phyloP scores from a whole-genome alignment of 2,888 invertebrate species.

The Prenolepis imparis region DNA sequence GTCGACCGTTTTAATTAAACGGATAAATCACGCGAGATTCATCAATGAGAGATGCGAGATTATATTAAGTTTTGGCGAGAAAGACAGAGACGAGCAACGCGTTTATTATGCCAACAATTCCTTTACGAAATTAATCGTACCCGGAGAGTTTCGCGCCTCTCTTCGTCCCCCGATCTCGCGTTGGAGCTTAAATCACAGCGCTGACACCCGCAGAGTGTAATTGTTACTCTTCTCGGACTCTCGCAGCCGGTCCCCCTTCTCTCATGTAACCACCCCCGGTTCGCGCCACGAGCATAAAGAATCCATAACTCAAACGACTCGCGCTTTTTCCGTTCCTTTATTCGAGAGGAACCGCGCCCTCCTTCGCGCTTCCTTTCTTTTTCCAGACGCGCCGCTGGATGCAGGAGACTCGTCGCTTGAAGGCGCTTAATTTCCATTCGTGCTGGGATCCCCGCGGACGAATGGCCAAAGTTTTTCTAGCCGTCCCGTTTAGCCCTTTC shows the following conservation, averaged over 20 bases:
- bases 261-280: conserved; percentile 40
- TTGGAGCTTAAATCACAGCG: conserved; percentile 73
- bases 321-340: conserved; percentile 64
- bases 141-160: conserved; percentile 37
- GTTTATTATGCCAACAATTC: conserved; percentile 55
- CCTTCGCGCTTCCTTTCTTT: conserved; percentile 29
- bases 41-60: conserved; percentile 49
- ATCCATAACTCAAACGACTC: conserved; percentile 72
- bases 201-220: conserved; percentile 75
- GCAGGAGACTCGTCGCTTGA: conserved; percentile 39
- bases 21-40: conserved; percentile 53
- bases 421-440: conserved; percentile 68
- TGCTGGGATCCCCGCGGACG: conserved; percentile 48
- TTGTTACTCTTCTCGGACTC: conserved; percentile 70
- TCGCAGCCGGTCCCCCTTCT: conserved; percentile 53
- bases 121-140: conserved; percentile 53
- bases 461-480: conserved; percentile 60
- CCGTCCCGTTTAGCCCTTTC: neutral
- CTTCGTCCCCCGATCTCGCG: conserved; percentile 35
- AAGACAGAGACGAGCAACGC: conserved; percentile 39
- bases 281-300: conserved; percentile 61
- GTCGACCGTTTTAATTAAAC: conserved; percentile 47
- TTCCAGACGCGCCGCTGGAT: conserved; percentile 19
- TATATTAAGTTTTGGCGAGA: conserved; percentile 40
- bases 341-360: conserved; percentile 40